These are phyloP conservation scores for Mugil cephalus DNA, from an alignment of 2,113 vertebrate genomes.

Conservation along the genomic window DNA sequence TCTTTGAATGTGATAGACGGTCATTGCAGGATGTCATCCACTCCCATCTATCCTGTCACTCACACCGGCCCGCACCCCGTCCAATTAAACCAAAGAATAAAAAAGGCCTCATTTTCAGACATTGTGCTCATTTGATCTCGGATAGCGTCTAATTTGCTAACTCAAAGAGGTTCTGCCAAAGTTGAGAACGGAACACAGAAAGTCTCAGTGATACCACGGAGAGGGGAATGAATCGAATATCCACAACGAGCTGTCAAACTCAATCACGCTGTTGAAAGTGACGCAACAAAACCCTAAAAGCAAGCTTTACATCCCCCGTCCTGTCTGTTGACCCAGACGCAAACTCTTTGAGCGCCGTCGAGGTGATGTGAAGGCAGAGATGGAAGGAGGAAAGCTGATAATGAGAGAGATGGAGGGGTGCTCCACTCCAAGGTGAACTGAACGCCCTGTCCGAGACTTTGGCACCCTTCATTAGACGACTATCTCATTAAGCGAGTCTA, in stretches of 20 bases:
- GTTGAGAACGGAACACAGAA: conserved; percentile 12
- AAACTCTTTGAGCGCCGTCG: conserved; percentile 21
- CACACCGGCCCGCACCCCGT: conserved; percentile 12
- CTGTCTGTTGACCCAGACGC: conserved; percentile 30
- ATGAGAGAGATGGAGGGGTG: conserved; percentile 48
- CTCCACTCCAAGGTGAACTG: conserved; percentile 56
- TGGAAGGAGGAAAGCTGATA: conserved; percentile 35
- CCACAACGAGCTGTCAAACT: conserved; percentile 46
- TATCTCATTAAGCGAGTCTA: conserved; percentile 68
- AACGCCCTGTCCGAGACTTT: conserved; percentile 40
- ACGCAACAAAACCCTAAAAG: conserved; percentile 5
- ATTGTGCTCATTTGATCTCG: conserved; percentile 48
- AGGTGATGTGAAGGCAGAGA: conserved; percentile 26
- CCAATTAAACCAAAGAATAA: conserved; percentile 49
- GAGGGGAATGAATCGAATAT: conserved; percentile 26
- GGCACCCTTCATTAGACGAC: conserved; percentile 63
- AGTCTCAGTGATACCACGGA: conserved; percentile 35
- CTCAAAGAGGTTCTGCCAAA: conserved; percentile 24
- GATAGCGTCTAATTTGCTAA: conserved; percentile 32
- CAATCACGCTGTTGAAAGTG: conserved; percentile 12
- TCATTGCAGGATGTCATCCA: conserved; percentile 27
- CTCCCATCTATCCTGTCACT: conserved; percentile 32
- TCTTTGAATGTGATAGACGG: conserved; percentile 56
- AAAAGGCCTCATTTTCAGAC: conserved; percentile 14
- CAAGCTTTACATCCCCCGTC: conserved; percentile 6